phyloP scores from a whole-genome alignment of 2,113 vertebrate species.

The Halcyon malimbica region DNA sequence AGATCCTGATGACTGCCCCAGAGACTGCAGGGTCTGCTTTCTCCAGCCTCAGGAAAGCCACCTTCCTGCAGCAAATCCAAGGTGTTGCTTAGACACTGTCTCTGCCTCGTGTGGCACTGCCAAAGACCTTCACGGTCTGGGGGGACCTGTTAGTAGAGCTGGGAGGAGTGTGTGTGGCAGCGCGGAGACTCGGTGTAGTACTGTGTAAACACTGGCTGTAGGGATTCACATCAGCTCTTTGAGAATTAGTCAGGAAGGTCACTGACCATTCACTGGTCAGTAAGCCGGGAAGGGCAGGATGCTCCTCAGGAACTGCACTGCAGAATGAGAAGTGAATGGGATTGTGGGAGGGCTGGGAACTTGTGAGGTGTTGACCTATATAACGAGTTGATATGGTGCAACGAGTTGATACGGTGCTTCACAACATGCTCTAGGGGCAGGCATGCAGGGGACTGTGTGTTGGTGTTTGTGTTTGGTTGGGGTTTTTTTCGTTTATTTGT shows the following conservation, averaged over 20 bases:
- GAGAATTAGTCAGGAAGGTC: not conserved
- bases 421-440: too few relatives aligned
- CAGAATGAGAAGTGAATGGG: not conserved
- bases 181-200: not conserved
- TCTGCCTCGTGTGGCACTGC: not conserved
- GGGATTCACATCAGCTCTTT: not conserved
- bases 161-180: too few relatives aligned
- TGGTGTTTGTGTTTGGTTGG: too few relatives aligned
- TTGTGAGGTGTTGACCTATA: not conserved
- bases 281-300: not conserved
- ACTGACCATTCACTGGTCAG: not conserved
- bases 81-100: not conserved
- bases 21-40: not conserved
- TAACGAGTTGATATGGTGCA: too few relatives aligned
- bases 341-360: not conserved
- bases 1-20: not conserved
- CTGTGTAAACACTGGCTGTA: not conserved
- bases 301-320: not conserved
- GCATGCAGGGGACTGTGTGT: too few relatives aligned
- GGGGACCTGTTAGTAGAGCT: not conserved
- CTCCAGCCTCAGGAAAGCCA: not conserved
- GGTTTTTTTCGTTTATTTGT: too few relatives aligned
- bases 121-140: accelerated
- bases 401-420: too few relatives aligned
- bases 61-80: not conserved